These are phyloP conservation scores for Andrena cerasifolii DNA, from an alignment of 1,140 invertebrate genomes.

Conservation along the genomic window DNA sequence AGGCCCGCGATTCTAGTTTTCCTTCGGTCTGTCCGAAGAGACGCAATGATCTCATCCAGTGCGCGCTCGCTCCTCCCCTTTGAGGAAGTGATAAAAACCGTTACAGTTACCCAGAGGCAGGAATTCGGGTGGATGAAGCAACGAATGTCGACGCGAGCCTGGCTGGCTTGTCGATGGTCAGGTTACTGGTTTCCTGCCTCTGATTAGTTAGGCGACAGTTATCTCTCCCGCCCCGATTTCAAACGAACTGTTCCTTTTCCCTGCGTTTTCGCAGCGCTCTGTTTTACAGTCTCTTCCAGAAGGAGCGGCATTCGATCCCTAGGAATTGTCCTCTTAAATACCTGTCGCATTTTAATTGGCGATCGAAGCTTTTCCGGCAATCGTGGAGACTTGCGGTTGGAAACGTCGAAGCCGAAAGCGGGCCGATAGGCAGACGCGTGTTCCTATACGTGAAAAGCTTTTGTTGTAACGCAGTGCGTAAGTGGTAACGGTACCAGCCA, in stretches of 20 bases:
- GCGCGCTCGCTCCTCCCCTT: constrained; percentile 40
- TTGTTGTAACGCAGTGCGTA: constrained; percentile 55
- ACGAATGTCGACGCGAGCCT: constrained; percentile 35
- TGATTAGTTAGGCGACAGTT: constrained; percentile 50
- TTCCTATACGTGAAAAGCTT: constrained; percentile 47
- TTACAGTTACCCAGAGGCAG: constrained; percentile 62
- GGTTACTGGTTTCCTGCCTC: constrained; percentile 49
- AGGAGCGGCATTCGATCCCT: too few species aligned
- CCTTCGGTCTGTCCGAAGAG: constrained; percentile 22
- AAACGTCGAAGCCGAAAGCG: constrained; percentile 34
- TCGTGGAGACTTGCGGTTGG: neutral
- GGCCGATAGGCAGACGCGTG: neutral
- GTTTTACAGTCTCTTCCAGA: too few species aligned
- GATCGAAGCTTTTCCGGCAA: too few species aligned
- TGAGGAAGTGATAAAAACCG: constrained; percentile 63
- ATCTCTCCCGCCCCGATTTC: constrained; percentile 26
- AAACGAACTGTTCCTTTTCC: neutral
- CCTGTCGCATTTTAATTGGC: too few species aligned
- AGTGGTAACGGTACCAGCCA: constrained; percentile 68
- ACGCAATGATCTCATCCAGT: constrained; percentile 47
- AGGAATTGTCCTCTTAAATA: too few species aligned
- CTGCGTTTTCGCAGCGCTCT: too few species aligned
- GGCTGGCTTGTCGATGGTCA: constrained; percentile 59
- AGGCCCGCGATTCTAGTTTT: constrained; percentile 10
- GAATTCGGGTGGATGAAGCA: constrained; percentile 64